These are phyloP conservation scores for Cuculus canorus DNA, from an alignment of 2,797 vertebrate species.

Conservation along the genomic window DNA sequence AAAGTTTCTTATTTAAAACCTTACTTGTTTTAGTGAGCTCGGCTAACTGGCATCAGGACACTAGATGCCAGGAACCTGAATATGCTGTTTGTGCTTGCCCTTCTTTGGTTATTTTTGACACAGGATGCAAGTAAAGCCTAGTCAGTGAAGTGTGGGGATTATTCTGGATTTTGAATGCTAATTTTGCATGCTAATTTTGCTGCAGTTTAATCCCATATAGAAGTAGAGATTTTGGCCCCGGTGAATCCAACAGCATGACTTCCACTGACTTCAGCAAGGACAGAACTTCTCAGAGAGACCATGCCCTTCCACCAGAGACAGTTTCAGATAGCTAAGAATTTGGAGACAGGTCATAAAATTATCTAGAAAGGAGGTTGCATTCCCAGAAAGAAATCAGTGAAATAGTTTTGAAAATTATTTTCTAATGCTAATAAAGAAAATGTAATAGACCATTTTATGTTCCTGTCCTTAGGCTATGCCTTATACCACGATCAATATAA, in stretches of 20 bases:
- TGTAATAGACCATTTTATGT: conserved; percentile 68
- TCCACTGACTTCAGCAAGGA: neutral
- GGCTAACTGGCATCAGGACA: neutral
- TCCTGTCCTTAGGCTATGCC: conserved; percentile 37
- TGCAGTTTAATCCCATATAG: neutral
- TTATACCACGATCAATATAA: conserved; percentile 58
- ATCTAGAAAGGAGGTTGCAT: conserved; percentile 31
- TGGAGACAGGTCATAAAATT: conserved; percentile 26
- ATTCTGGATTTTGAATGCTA: neutral
- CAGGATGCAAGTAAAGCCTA: neutral
- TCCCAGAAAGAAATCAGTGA: conserved; percentile 45
- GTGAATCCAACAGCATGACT: neutral
- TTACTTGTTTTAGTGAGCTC: neutral
- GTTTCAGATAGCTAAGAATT: conserved; percentile 17
- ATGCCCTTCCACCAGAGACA: neutral
- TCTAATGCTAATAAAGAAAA: conserved; percentile 62
- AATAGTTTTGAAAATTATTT: conserved; percentile 71
- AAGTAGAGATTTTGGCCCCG: neutral
- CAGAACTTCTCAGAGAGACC: neutral
- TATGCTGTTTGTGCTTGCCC: neutral
- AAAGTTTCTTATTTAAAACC: neutral
- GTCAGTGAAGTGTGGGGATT: neutral
- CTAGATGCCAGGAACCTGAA: neutral
- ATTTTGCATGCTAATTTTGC: neutral
- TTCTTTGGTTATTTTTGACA: neutral